phyloP scores from a whole-genome alignment of 2,888 invertebrate species.

The Trachelus tabidus region DNA sequence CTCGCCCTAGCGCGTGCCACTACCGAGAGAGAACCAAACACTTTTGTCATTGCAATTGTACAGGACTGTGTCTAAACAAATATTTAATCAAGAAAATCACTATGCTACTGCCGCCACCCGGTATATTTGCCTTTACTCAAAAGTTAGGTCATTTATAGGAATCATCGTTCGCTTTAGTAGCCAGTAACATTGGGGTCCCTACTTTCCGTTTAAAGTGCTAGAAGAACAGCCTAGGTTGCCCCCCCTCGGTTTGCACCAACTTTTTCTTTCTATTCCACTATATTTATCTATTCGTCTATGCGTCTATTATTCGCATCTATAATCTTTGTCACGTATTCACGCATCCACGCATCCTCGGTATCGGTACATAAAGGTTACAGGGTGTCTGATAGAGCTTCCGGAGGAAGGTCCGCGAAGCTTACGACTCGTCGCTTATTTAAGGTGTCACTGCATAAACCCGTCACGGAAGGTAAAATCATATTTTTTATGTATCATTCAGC shows the following conservation, averaged over 20 bases:
- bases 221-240: conserved; percentile 75
- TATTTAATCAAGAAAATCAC: conserved; percentile 37
- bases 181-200: conserved; percentile 66
- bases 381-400: conserved; percentile 42
- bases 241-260: conserved; percentile 67
- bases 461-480: not conserved
- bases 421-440: not conserved
- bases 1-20: conserved; percentile 99
- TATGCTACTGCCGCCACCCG: conserved; percentile 65
- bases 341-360: conserved; percentile 10
- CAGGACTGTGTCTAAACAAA: conserved; percentile 50
- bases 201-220: conserved; percentile 74
- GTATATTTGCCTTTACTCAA: conserved; percentile 48
- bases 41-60: conserved; percentile 51
- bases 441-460: not conserved
- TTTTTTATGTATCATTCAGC: not conserved
- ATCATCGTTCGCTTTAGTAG: conserved; percentile 35
- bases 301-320: not conserved
- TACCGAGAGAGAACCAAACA: conserved; percentile 70
- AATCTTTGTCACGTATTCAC: not conserved
- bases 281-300: conserved; percentile 45
- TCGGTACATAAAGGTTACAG: conserved; percentile 40
- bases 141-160: conserved; percentile 41
- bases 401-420: conserved; percentile 8
- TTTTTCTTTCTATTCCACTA: not conserved